phyloP scores from a whole-genome alignment of 2,888 invertebrate genomes.

The Tricholauxania praeusta region DNA sequence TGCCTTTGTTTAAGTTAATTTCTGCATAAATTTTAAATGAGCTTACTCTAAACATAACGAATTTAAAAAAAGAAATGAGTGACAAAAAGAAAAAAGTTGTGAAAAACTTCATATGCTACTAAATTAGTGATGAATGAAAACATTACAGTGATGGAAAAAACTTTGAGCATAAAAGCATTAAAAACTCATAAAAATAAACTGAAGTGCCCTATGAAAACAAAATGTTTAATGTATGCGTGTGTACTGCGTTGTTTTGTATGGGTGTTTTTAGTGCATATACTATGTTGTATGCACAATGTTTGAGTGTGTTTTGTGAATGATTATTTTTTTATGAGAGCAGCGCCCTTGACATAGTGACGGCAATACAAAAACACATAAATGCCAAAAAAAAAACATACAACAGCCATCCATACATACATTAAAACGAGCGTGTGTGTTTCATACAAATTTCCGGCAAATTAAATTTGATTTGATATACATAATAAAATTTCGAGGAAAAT shows the following conservation, averaged over 20 bases:
- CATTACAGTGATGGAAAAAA: background rate
- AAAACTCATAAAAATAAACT: constrained; percentile 18
- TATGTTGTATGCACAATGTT: no score
- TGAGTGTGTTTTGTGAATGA: background rate
- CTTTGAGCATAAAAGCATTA: background rate
- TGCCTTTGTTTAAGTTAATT: constrained; percentile 21
- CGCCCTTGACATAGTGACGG: constrained; percentile 43
- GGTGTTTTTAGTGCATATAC: background rate
- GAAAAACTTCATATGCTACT: background rate
- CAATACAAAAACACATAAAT: constrained; percentile 6
- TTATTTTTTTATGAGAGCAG: constrained; percentile 9
- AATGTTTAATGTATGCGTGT: background rate
- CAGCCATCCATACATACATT: background rate
- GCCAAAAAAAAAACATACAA: constrained; percentile 11
- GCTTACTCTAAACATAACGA: background rate
- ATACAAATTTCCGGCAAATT: constrained; percentile 39
- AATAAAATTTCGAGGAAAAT: constrained; percentile 1
- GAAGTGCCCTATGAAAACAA: constrained; percentile 8
- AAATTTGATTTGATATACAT: constrained; percentile 28
- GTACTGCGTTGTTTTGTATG: background rate
- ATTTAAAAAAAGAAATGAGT: background rate
- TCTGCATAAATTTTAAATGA: constrained; percentile 35
- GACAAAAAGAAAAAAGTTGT: constrained; percentile 21
- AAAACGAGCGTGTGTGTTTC: background rate
- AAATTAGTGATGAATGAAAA: constrained; percentile 21